Evolutionary conservation across 2,888 invertebrate genomes (phyloP).

Genomic region (Hypolimnas misippus): DNA sequence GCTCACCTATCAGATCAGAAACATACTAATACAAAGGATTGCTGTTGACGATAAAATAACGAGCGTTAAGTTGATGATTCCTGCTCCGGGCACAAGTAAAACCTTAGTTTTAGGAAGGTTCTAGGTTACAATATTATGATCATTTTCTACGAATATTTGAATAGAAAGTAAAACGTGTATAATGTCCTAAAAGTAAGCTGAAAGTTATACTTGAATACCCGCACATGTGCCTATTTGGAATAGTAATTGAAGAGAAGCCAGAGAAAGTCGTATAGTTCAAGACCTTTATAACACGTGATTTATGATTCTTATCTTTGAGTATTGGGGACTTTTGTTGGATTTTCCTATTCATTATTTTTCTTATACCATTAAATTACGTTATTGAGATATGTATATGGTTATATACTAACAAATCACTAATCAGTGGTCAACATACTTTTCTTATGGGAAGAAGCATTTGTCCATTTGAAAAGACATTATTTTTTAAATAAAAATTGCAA

Average conservation of each 20-base stretch:
- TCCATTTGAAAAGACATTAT: too few relatives aligned
- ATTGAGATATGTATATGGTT: too few relatives aligned
- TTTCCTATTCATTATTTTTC: too few relatives aligned
- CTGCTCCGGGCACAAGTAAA: not conserved
- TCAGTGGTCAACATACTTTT: too few relatives aligned
- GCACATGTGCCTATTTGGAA: conserved; percentile 24
- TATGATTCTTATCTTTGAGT: conserved; percentile 8
- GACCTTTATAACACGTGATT: conserved; percentile 27
- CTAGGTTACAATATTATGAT: not conserved
- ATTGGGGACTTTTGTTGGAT: not conserved
- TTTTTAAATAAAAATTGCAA: too few relatives aligned
- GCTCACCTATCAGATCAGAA: not conserved
- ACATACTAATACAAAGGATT: not conserved
- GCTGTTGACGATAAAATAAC: too few relatives aligned
- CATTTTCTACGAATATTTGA: not conserved
- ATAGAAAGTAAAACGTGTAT: conserved; percentile 5
- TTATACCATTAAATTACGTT: not conserved
- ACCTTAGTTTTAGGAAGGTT: not conserved
- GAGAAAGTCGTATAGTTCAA: conserved; percentile 25
- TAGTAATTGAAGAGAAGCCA: conserved; percentile 28
- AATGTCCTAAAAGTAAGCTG: conserved; percentile 13
- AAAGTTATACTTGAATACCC: conserved; percentile 17
- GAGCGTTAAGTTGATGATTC: too few relatives aligned
- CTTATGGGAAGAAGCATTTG: too few relatives aligned
- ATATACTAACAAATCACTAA: too few relatives aligned